Evolutionary conservation across 2,888 invertebrate species (phyloP).

Genomic region (Plagiodera versicolora): DNA sequence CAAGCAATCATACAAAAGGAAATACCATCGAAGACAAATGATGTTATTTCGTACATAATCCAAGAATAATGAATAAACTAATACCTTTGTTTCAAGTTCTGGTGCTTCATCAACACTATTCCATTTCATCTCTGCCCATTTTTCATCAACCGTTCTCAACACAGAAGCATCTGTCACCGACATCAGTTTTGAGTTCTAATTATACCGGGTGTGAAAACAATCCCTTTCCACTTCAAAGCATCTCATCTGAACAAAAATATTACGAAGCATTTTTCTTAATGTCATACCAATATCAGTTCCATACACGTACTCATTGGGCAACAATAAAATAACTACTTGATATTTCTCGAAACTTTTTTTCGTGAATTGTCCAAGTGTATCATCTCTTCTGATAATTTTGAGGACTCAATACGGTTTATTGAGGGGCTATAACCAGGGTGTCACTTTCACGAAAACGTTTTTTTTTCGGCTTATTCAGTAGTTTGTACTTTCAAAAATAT

Average conservation of each 20-base stretch:
- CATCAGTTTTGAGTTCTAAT: conserved; percentile 18
- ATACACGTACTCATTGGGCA: background rate
- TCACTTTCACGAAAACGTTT: no score
- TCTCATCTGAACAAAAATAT: background rate
- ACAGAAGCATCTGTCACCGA: conserved; percentile 18
- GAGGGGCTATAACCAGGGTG: no score
- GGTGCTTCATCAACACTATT: background rate
- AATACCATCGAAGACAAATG: no score
- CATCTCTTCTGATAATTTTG: no score
- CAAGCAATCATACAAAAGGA: no score
- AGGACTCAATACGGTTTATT: no score
- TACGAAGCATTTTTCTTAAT: background rate
- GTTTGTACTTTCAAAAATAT: no score
- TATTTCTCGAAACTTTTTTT: no score
- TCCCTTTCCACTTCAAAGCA: conserved; percentile 21
- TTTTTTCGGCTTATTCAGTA: no score
- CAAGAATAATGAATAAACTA: background rate
- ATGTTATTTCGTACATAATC: no score
- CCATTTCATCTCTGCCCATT: background rate
- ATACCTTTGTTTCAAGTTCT: background rate
- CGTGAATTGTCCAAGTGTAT: no score
- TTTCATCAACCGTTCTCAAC: background rate
- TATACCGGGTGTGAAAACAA: conserved; percentile 22
- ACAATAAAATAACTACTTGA: background rate
- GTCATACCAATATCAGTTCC: background rate